Evolutionary conservation across 2,113 vertebrate genomes (phyloP), one percentile per base, ranked within the genome.

Genomic region (Calyptomena viridis): DNA sequence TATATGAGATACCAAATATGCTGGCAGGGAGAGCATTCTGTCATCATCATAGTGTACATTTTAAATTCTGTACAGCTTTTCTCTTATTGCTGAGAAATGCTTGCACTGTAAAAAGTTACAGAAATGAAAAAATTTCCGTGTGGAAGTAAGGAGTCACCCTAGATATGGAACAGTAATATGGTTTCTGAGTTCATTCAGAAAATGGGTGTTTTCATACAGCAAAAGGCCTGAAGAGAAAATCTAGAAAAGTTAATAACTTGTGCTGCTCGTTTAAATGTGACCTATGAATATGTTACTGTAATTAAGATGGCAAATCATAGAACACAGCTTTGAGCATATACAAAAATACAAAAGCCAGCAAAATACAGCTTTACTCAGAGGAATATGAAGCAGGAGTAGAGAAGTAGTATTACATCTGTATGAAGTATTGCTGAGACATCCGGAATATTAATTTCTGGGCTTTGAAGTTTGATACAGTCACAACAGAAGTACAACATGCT

Each of bases 11-110:
- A 14, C 8, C 28, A 25, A 3, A 8, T 25, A 10, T 1, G 3
- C 23, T 37, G 33, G 6, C 1, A 1, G 12, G 46, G 23, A 53
- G 27, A n/a, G 31, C 31, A 10, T 0, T 0, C 22, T 42, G 19
- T 13, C 15, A 1, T 35, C 1, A 0, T 30, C 33, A 10, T 9
- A 25, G 12, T 5, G 44, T 31, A 14, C 20, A 33, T 68, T 46
- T 42, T 21, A 30, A 40, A n/a, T 82, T 24, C 40, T 55, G 15
- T 52, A 4, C 17, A 11, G 4, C 17, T 35, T 47, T 14, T 20
- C 24, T 56, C 11, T 77, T 15, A 2, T 1, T 35, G 12, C 12
- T 73, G 64, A 42, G 40, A 73, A 77, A 23, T n/a, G 33, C 9
- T 40, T 42, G 10, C 39, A 4, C 42, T 68, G 12, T 14, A 13